These are phyloP conservation scores for Sciurus niger DNA, from an alignment of 2,113 vertebrate species.

Conservation along the genomic window DNA sequence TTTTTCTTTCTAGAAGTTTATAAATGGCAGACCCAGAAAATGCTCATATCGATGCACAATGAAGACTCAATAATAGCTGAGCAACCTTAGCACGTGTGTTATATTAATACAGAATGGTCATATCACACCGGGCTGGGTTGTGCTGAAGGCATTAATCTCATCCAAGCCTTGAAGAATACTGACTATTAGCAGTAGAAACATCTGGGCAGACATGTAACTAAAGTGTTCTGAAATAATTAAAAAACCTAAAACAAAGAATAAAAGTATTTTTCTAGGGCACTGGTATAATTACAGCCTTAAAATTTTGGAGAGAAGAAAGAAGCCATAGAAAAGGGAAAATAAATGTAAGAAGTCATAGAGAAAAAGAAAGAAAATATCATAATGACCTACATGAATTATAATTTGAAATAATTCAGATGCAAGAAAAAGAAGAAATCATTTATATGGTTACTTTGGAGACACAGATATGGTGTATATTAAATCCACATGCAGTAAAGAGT, in stretches of 20 bases:
- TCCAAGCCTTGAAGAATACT: background rate
- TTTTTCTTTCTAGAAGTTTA: conserved; percentile 34
- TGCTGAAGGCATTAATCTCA: background rate
- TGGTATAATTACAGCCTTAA: background rate
- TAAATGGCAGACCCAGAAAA: background rate
- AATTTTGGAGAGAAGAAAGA: background rate
- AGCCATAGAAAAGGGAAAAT: background rate
- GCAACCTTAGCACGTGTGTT: background rate
- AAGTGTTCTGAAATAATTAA: background rate
- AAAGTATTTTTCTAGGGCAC: background rate
- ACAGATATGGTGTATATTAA: background rate
- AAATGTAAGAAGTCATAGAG: background rate
- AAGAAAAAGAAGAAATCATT: background rate
- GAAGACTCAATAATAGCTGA: background rate
- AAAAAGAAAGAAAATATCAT: background rate
- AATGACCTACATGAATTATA: background rate
- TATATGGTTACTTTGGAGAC: background rate
- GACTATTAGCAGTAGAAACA: background rate
- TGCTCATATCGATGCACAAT: background rate
- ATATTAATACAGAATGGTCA: background rate
- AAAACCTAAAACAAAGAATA: background rate
- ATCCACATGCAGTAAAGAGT: background rate
- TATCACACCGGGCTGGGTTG: background rate
- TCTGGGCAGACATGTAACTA: background rate
- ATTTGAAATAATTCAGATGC: conserved; percentile 13